Conservation (phyloP, 2,888 invertebrate species). For the Drosophila diplacantha region DNA sequence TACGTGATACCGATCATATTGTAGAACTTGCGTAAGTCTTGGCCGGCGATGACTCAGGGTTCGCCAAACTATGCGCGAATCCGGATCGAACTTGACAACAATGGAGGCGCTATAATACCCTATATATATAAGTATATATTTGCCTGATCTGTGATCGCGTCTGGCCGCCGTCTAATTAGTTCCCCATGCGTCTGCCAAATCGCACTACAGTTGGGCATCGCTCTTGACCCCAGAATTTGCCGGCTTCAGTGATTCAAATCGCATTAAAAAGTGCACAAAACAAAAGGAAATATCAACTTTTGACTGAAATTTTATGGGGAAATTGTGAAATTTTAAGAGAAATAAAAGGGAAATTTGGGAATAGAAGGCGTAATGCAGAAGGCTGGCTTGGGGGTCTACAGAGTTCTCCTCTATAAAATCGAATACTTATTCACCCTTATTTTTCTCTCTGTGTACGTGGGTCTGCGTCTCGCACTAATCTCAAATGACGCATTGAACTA, state of each 20-base stretch:
- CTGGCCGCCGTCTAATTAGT: slow-evolving; percentile 46
- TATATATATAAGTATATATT: background rate
- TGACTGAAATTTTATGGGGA: fast-evolving
- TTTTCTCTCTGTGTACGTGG: background rate
- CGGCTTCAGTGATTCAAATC: slow-evolving; percentile 13
- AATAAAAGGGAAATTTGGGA: background rate
- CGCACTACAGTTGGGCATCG: slow-evolving; percentile 23
- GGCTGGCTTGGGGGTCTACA: background rate
- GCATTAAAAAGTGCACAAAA: background rate
- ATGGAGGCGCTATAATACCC: background rate
- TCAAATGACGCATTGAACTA: slow-evolving; percentile 31
- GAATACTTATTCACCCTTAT: background rate
- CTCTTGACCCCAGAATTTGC: slow-evolving; percentile 14
- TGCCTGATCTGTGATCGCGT: slow-evolving; percentile 17
- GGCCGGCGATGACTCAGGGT: background rate
- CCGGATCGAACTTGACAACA: slow-evolving; percentile 27
- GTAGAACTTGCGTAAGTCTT: slow-evolving; percentile 9
- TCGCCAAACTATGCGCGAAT: slow-evolving; percentile 10
- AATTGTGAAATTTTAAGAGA: background rate
- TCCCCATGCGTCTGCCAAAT: slow-evolving; percentile 10
- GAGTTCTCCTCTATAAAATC: background rate
- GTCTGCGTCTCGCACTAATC: slow-evolving; percentile 19
- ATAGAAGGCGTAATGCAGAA: background rate
- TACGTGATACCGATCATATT: slow-evolving; percentile 14
- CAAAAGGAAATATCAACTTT: background rate